Evolutionary conservation across 2,113 vertebrate genomes (phyloP), one percentile per base, ranked within the genome.

Genomic region (Emberiza fucata): DNA sequence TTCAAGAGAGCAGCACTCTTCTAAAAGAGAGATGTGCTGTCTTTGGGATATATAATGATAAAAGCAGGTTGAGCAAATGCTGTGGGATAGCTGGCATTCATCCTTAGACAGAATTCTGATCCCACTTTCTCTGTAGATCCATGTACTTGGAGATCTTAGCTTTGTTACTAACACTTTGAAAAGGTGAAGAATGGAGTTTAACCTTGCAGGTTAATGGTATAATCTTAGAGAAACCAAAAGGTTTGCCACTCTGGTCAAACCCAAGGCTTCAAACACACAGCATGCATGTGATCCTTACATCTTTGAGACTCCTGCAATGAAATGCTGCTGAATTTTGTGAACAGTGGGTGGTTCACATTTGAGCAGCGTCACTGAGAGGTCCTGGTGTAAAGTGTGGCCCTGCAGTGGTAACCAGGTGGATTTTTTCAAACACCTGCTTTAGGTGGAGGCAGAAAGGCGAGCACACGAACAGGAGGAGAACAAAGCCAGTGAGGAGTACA

Each of bases 401-500:
- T 86, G 14, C 45, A 21, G 25, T 1, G 8, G 42, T 50, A 48
- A 59, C 22, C 23, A 20, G 53, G 10, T 25, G 27, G 10, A 5
- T 23, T 78, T 72, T 45, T 11, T 37, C 28, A 35, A 65, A 5
- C 33, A 0, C 3, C 11, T 40, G 29, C 7, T 72, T 90, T 90
- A 99, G 99, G 97, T 98, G 94, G 97, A 98, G 23, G 98, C 98
- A 96, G 99, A 99, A 90, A 98, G 98, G 76, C 97, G 97, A 54
- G 98, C 96, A 0, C 96, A 96, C 10, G 98, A 99, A 3, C 99
- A 99, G 81, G 98, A 98, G 86, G 98, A 99, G 96, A 97, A 96
- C 70, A 98, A 94, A 80, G 99, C 98, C 11, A 99, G 99, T 23
- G 98, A 99, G 95, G 98, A 98, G 27, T 98, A 98, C 78, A 99